These are phyloP conservation scores for Orchestia grillus DNA, from an alignment of 1,140 invertebrate genomes.

Conservation along the genomic window DNA sequence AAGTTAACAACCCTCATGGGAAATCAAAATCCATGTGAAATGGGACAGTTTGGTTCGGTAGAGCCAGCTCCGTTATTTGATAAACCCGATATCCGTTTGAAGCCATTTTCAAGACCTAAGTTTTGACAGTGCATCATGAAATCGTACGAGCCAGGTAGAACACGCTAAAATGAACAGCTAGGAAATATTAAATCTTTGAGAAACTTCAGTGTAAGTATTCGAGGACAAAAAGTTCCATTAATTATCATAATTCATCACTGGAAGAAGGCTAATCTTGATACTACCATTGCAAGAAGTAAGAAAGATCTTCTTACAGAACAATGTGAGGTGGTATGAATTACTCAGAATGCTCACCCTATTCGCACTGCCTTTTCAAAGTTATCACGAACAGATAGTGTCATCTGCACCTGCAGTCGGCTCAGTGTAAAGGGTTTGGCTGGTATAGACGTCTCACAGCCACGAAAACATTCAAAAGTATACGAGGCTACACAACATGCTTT, in stretches of 20 bases:
- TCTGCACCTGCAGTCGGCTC: not conserved
- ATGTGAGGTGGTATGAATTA: not conserved
- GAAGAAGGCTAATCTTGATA: not conserved
- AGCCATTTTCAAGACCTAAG: not conserved
- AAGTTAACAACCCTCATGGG: not conserved
- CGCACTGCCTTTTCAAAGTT: not conserved
- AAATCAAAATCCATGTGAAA: not conserved
- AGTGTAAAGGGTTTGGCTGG: not conserved
- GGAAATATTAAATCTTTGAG: not conserved
- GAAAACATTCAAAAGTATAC: not conserved
- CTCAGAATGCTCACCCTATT: not conserved
- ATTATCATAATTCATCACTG: not conserved
- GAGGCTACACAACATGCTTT: not conserved
- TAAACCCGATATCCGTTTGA: not conserved
- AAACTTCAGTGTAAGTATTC: not conserved
- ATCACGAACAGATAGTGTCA: not conserved
- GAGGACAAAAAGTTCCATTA: not conserved
- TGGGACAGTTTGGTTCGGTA: not conserved
- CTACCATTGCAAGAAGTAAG: not conserved
- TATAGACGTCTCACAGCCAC: not conserved
- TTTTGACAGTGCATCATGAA: not conserved
- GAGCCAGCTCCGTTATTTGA: not conserved
- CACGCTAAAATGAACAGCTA: not conserved
- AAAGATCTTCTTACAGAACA: not conserved
- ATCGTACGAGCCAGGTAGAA: not conserved